Evolutionary conservation across 2,888 invertebrate genomes (phyloP).

Genomic region (Tipula unca): DNA sequence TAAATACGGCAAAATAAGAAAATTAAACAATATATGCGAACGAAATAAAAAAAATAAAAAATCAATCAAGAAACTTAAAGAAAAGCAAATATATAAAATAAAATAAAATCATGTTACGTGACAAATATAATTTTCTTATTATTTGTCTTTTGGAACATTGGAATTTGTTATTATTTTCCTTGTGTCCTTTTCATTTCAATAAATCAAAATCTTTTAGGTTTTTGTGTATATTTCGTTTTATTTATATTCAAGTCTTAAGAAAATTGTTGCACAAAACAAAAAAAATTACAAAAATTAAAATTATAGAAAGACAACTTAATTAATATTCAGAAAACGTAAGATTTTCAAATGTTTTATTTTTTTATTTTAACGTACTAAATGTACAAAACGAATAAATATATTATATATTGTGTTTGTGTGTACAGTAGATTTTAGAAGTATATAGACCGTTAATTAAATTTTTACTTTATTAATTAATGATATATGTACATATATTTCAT

Average conservation of each 20-base stretch:
- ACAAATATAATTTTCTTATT: conserved; percentile 8
- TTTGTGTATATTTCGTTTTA: not conserved
- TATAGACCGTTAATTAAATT: not conserved
- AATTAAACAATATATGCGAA: not conserved
- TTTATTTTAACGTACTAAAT: not conserved
- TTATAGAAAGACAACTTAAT: conserved; percentile 20
- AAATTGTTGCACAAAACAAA: conserved; percentile 14
- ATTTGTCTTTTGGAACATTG: conserved; percentile 16
- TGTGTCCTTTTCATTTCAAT: conserved; percentile 8
- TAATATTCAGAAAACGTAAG: conserved; percentile 20
- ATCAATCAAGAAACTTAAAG: not conserved
- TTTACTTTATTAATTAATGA: not conserved
- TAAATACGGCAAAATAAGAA: not conserved
- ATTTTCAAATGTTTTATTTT: not conserved
- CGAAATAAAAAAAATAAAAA: not conserved
- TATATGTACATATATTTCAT: not conserved
- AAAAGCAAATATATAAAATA: not conserved
- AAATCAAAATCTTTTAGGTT: conserved; percentile 8
- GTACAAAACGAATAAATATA: not conserved
- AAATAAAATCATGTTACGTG: conserved; percentile 14
- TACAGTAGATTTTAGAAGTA: not conserved
- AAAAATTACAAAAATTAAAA: no score
- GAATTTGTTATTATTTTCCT: conserved; percentile 1
- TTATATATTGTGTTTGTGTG: no score
- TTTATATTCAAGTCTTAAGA: not conserved